These are phyloP conservation scores for Lasioglossum vierecki DNA, from an alignment of 2,888 invertebrate species.

Conservation along the genomic window DNA sequence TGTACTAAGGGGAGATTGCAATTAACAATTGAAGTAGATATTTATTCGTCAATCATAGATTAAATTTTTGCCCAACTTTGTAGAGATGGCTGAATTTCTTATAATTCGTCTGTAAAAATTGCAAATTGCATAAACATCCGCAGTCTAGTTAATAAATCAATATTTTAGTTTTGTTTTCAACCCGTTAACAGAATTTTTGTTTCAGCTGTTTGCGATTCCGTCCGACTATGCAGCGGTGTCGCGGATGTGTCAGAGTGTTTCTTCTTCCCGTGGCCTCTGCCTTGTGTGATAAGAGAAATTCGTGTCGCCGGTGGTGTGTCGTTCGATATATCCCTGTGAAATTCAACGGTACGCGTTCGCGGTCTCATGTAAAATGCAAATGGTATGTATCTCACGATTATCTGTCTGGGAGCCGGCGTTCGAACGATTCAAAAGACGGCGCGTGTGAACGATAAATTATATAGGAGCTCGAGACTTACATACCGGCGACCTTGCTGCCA, in stretches of 20 bases:
- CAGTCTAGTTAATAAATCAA: too few species aligned
- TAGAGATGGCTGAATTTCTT: too few species aligned
- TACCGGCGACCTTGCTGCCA: slow-evolving; percentile 15
- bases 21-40: too few species aligned
- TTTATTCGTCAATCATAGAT: too few species aligned
- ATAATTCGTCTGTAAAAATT: too few species aligned
- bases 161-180: too few species aligned
- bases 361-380: slow-evolving; percentile 19
- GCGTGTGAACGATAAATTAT: slow-evolving; percentile 10
- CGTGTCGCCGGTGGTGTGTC: not conserved
- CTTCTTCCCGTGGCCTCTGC: not conserved
- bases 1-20: too few species aligned
- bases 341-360: not conserved
- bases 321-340: slow-evolving; percentile 13
- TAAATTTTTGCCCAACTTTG: too few species aligned
- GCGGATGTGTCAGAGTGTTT: not conserved
- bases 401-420: slow-evolving; percentile 1
- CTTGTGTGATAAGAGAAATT: slow-evolving; percentile 3
- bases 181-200: too few species aligned
- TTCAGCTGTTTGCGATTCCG: not conserved
- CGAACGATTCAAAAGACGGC: slow-evolving; percentile 16
- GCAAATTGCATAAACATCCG: too few species aligned
- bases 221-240: not conserved
- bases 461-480: not conserved
- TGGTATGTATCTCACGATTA: slow-evolving; percentile 5